Percentiles rank a stretch among this genome's conserved stretches.
These are phyloP conservation scores for Oscheius sp. DNA, from an alignment of 2,888 invertebrate genomes.

Conservation along the genomic window DNA sequence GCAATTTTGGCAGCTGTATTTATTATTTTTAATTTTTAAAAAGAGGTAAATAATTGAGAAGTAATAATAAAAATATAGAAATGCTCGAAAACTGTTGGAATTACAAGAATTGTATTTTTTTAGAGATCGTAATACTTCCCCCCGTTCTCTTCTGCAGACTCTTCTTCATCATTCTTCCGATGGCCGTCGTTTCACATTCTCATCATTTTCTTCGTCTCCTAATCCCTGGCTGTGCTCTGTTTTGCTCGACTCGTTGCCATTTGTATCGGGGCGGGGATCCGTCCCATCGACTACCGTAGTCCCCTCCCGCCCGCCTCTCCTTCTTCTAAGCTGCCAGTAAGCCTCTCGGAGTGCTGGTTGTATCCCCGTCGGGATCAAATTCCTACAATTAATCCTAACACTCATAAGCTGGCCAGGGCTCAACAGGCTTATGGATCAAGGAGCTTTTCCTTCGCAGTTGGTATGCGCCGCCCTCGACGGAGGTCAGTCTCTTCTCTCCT, in stretches of 20 bases:
- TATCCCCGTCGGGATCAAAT: slow-evolving; percentile 40
- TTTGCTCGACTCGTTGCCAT: slow-evolving; percentile 16
- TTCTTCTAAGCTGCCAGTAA: slow-evolving; percentile 32
- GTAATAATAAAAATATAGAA: no score
- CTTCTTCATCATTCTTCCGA: background rate
- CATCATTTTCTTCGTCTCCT: slow-evolving; percentile 5
- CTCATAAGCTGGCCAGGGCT: slow-evolving; percentile 37
- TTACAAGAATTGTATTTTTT: no score
- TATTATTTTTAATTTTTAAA: no score
- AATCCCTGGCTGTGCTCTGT: slow-evolving; percentile 25
- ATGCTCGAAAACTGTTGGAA: no score
- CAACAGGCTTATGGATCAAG: slow-evolving; percentile 41
- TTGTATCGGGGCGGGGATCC: slow-evolving; percentile 17
- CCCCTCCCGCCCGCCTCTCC: background rate
- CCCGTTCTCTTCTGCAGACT: background rate
- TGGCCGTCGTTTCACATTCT: slow-evolving; percentile 2
- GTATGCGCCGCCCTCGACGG: slow-evolving; percentile 48
- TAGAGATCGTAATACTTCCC: no score
- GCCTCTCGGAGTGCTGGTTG: slow-evolving; percentile 13
- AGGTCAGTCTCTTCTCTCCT: slow-evolving; percentile 16
- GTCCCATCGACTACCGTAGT: slow-evolving; percentile 8
- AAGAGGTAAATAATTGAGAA: no score
- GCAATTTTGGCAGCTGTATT: no score
- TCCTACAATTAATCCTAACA: slow-evolving; percentile 44
- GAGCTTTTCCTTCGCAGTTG: slow-evolving; percentile 39